Base-by-base conservation (phyloP, 2,113 vertebrate genomes). In the Pelecanus crispus region DNA sequence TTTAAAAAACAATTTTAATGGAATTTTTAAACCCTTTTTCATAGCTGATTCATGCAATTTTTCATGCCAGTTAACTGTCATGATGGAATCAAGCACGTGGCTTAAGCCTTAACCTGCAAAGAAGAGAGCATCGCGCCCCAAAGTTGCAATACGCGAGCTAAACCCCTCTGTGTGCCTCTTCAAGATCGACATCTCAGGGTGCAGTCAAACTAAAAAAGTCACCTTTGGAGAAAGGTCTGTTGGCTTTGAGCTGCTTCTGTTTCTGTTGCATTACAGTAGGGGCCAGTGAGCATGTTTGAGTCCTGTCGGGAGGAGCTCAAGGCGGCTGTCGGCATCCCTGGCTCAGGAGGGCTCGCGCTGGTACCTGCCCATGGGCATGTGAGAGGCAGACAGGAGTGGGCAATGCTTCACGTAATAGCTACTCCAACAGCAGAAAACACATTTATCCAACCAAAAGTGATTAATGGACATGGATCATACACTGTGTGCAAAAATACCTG, bases 261-360 rank as follows among this genome's bases (percentile, higher is more conserved):
- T 90, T 82, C 52, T 91, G 24, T 66, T 70, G n/a, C 22, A 29
- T 56, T 86, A 5, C 67, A 53, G 13, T 4, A 59, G 29, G 28
- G 25, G 20, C 50, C 49, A 75, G 32, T 3, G 1, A 1, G 1
- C 1, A 0, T 22, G 38, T 58, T 85, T 0, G 3, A 40, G 45
- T 79, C 18, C 25, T 1, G 0, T 36, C 0, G 0, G 9, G 58
- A 74, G 59, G 17, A 87, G 45, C 42, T 84, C 6, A 1, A 87
- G 32, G 25, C 4, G 1, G 42, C 53, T 38, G 58, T 55, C 6
- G 8, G n/a, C 40, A 40, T 61, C 36, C 12, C 21, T 17, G 18
- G n/a, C 42, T 77, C 49, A 14, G 65, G 50, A 66, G 21, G 45
- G 28, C 40, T 11, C 11, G 13, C 47, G 53, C 44, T 55, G 63